Conservation (phyloP, 2,888 invertebrate species). For the Amphipyra berbera region DNA sequence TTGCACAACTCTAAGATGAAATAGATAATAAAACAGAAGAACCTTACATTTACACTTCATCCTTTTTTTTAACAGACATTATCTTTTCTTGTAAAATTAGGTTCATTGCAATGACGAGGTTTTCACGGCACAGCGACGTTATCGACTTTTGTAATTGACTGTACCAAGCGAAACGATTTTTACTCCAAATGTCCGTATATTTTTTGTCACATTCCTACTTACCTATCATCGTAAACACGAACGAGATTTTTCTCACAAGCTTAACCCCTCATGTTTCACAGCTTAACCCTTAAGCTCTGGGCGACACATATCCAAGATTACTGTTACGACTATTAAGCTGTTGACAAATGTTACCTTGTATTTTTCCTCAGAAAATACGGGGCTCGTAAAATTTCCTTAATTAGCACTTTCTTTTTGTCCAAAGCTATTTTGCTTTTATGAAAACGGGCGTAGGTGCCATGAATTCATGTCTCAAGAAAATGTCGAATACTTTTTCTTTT, state of each 20-base stretch:
- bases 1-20: no score
- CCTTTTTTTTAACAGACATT: no score
- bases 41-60: no score
- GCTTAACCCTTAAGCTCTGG: slow-evolving; percentile 50
- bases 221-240: slow-evolving; percentile 21
- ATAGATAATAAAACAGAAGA: no score
- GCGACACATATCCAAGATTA: slow-evolving; percentile 54
- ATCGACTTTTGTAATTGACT: no score
- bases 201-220: slow-evolving; percentile 10
- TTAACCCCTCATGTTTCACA: slow-evolving; percentile 44
- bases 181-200: slow-evolving; percentile 1
- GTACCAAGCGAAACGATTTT: background rate
- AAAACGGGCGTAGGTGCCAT: slow-evolving; percentile 11
- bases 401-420: slow-evolving; percentile 23
- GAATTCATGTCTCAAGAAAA: slow-evolving; percentile 32
- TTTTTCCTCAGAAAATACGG: slow-evolving; percentile 16
- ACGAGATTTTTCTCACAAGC: slow-evolving; percentile 49
- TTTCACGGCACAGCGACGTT: no score
- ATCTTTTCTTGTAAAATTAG: no score
- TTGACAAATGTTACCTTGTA: slow-evolving; percentile 35
- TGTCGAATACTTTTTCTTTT: slow-evolving; percentile 9
- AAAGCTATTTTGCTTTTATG: slow-evolving; percentile 19
- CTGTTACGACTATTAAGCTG: slow-evolving; percentile 50
- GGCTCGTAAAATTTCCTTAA: slow-evolving; percentile 22
- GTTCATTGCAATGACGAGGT: no score